Percentiles rank a stretch among this genome's conserved stretches.
Evolutionary conservation across 1,140 invertebrate genomes (phyloP).

Genomic region (Aphis gossypii): DNA sequence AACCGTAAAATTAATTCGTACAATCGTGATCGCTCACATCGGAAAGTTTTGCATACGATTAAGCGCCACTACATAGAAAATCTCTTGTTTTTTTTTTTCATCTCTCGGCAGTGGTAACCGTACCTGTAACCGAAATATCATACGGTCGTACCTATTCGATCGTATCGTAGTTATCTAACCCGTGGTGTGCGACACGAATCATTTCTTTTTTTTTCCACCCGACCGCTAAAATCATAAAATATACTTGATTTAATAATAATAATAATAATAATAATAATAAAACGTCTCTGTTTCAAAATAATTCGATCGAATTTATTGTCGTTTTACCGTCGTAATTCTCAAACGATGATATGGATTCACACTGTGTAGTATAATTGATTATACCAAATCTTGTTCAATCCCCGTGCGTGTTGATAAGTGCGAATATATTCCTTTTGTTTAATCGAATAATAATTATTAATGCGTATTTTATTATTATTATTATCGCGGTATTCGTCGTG

Average conservation of each 20-base stretch:
- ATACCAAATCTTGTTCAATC: neutral
- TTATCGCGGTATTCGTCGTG: neutral
- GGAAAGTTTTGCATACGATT: neutral
- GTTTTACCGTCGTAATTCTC: neutral
- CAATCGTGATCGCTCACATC: neutral
- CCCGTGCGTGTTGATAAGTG: neutral
- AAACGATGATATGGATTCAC: neutral
- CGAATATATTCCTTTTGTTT: neutral
- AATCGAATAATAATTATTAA: neutral
- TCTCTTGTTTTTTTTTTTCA: neutral
- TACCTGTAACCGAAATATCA: neutral
- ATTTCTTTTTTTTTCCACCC: neutral
- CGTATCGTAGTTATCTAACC: neutral
- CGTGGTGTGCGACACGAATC: neutral
- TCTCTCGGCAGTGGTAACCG: neutral
- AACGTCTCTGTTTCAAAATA: neutral
- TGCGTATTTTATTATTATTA: neutral
- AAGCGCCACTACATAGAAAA: neutral
- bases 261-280: neutral
- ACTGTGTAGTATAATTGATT: neutral
- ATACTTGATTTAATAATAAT: neutral
- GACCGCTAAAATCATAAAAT: neutral
- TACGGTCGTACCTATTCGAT: neutral
- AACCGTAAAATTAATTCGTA: neutral
- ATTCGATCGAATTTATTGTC: neutral